Percentiles rank a stretch among this genome's conserved stretches.
Evolutionary conservation across 2,888 invertebrate species (phyloP).

Genomic region (Chironomus riparius): DNA sequence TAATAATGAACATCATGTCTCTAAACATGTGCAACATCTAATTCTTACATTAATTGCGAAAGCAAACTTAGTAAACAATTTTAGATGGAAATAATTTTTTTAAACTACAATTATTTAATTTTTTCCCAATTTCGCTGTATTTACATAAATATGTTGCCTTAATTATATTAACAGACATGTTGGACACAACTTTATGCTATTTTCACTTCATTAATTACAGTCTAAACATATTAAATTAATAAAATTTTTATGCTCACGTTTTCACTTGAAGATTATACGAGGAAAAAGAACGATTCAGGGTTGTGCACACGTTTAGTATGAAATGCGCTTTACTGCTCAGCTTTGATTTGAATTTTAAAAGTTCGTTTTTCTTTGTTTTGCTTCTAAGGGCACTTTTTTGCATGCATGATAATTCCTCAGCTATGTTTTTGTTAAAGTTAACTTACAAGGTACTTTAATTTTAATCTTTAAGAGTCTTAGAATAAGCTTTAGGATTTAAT

Average conservation of each 20-base stretch:
- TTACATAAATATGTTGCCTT: background rate
- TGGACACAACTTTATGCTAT: background rate
- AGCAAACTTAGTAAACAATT: background rate
- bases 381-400: no score
- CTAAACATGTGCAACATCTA: background rate
- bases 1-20: background rate
- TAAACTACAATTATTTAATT: background rate
- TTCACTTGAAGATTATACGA: background rate
- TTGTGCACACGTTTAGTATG: no score
- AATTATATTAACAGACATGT: background rate
- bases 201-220: background rate
- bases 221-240: background rate
- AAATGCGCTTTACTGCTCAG: no score
- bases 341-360: no score
- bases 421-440: no score
- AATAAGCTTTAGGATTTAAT: no score
- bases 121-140: background rate
- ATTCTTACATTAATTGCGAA: background rate
- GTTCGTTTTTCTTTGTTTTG: no score
- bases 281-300: background rate
- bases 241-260: constrained; percentile 2
- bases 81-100: background rate
- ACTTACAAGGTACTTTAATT: no score
- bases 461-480: no score
- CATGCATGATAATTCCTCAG: no score